phyloP scores from a whole-genome alignment of 1,140 invertebrate species.

The Sipha flava region DNA sequence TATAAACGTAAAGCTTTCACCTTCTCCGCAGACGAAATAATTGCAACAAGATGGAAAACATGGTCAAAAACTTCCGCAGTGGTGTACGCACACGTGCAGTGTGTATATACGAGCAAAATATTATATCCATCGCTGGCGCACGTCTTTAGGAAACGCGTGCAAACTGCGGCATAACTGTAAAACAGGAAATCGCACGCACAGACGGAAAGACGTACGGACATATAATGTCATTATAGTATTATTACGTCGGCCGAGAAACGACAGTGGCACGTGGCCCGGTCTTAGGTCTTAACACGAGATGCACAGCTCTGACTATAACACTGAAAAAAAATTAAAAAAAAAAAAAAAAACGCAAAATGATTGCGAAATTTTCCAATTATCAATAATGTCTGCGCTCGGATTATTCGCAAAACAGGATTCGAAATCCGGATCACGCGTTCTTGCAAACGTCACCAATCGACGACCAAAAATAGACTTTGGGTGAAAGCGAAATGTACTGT shows the following conservation, averaged over 20 bases:
- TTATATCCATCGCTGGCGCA: no score
- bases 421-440: not conserved
- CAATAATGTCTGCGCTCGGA: not conserved
- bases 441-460: not conserved
- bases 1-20: not conserved
- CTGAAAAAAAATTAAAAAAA: no score
- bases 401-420: not conserved
- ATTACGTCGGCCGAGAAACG: not conserved
- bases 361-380: not conserved
- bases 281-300: no score
- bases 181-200: not conserved
- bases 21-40: not conserved
- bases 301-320: no score
- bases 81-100: no score
- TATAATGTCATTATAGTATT: not conserved
- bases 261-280: not conserved
- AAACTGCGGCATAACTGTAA: not conserved
- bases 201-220: not conserved
- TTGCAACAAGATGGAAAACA: no score
- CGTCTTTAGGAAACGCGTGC: no score
- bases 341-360: no score
- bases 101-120: no score
- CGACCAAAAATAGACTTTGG: not conserved
- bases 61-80: no score
- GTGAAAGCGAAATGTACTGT: not conserved